A percentile compares a stretch with the other conserved stretches of the same genome.
These are phyloP conservation scores for Hydroisotoma schaefferi DNA, from an alignment of 2,888 invertebrate species.

Conservation along the genomic window DNA sequence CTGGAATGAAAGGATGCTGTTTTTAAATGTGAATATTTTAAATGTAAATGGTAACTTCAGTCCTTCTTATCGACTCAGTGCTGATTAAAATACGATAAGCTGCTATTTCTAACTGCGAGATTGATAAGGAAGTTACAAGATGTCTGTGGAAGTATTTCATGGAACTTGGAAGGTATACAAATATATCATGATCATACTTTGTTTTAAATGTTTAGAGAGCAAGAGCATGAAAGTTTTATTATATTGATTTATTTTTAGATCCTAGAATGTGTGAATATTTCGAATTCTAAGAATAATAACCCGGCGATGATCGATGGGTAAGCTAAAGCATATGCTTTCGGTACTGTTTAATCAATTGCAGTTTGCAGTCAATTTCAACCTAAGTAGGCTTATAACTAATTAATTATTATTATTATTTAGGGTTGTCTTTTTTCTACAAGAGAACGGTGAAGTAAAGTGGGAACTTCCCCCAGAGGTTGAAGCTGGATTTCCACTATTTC, in stretches of 20 bases:
- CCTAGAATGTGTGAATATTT: slow-evolving; percentile 53
- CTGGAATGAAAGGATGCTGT: too few relatives aligned
- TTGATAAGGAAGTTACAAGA: slow-evolving; percentile 25
- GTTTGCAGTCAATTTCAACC: slow-evolving; percentile 50
- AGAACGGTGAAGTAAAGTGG: slow-evolving; percentile 55
- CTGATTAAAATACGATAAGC: too few relatives aligned
- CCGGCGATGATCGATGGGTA: slow-evolving; percentile 58
- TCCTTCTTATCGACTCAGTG: too few relatives aligned
- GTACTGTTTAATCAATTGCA: too few relatives aligned
- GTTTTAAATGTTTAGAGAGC: slow-evolving; percentile 1
- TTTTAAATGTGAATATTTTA: too few relatives aligned
- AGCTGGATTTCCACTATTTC: slow-evolving; percentile 60
- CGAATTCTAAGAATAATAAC: slow-evolving; percentile 54
- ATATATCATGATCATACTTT: slow-evolving; percentile 10
- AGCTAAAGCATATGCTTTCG: too few relatives aligned
- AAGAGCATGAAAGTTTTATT: not conserved
- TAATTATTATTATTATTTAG: slow-evolving; percentile 25
- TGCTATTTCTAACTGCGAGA: not conserved
- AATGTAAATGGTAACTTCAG: too few relatives aligned
- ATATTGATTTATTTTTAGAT: slow-evolving; percentile 52
- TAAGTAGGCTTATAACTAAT: not conserved
- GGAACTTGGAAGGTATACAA: slow-evolving; percentile 59
- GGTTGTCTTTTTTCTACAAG: slow-evolving; percentile 44
- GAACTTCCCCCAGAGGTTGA: slow-evolving; percentile 59
- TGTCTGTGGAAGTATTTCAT: slow-evolving; percentile 56